Evolutionary conservation across 2,797 vertebrate genomes (phyloP).

Genomic region (Hydrophis major): DNA sequence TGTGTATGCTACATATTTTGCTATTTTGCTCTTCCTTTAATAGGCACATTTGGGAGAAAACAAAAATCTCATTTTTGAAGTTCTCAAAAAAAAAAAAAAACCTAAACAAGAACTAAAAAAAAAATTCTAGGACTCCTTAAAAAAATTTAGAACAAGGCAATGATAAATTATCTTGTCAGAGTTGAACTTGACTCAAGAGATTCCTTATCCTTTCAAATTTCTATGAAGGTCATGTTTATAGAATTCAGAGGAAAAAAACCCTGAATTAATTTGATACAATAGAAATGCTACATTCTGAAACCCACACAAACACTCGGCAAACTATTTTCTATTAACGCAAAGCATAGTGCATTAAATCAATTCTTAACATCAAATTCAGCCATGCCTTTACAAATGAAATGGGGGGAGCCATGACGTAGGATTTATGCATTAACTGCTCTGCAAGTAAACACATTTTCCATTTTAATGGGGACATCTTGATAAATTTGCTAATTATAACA

Average conservation of each 20-base stretch:
- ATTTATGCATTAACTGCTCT: slow-evolving; percentile 14
- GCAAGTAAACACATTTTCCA: slow-evolving; percentile 3
- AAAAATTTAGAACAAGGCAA: neutral
- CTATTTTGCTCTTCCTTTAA: neutral
- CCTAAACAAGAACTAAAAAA: neutral
- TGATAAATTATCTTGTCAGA: neutral
- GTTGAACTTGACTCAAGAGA: neutral
- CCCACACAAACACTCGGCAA: neutral
- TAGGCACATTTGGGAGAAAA: neutral
- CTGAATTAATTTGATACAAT: accelerated
- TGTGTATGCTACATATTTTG: neutral
- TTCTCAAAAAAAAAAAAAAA: neutral
- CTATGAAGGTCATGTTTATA: neutral
- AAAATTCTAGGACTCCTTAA: neutral
- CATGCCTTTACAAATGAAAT: slow-evolving; percentile 18
- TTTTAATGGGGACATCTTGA: neutral
- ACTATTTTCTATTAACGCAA: neutral
- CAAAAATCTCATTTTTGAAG: neutral
- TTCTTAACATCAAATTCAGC: slow-evolving; percentile 4
- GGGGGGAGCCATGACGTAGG: neutral
- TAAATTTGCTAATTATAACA: slow-evolving; percentile 4
- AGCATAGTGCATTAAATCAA: neutral
- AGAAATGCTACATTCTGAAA: neutral
- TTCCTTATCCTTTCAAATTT: neutral
- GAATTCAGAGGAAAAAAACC: neutral